Base-by-base conservation (phyloP, 1,140 invertebrate species). In the Amphibalanus amphitrite region DNA sequence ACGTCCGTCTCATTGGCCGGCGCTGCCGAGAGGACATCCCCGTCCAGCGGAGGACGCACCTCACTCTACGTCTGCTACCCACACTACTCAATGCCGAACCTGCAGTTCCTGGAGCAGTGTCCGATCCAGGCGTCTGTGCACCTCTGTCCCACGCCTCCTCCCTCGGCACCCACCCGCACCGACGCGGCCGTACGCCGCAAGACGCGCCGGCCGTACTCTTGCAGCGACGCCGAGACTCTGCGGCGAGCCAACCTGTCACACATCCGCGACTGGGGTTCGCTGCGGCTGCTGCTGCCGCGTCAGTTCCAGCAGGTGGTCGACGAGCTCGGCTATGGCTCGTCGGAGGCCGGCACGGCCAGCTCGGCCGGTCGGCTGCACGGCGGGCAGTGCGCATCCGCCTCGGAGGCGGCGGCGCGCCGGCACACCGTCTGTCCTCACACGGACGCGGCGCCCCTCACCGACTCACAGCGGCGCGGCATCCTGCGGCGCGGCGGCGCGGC, bases 31-130 rank as follows among this genome's bases (percentile, higher is more conserved):
- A 8, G 47, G 47, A 1, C 17, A 20, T 59, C 47, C 10, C 47
- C 47, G 6, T 1, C 47, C 47, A 1, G 6, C 33, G 33, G 4
- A 15, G 33, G 33, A 13, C 47, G 47, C 13, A 59, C 77, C 67
- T 89, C 90, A 4, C 88, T 95, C 23, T 94, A 92, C 78, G 88
- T 95, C 67, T 86, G 93, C 73, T 95, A 93, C 82, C 93, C 93
- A 25, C 93, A 91, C 80, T 95, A 95, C 77, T 89, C 91, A 0
- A 80, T 95, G 67, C 93, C 92, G 20, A 90, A 95, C 81, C 83
- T 95, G 69, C 89, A 87, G 71, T 95, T 95, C 80, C 84, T 95
- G 26, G 75, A 74, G 68, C 85, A 86, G 47, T 59, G 47, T 20
- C 47, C 47, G 47, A 59, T 59, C 47, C 47, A 59, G 47, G 47